Conservation (phyloP, 1,140 invertebrate genomes). For the Pseudomyrmex concolor region DNA sequence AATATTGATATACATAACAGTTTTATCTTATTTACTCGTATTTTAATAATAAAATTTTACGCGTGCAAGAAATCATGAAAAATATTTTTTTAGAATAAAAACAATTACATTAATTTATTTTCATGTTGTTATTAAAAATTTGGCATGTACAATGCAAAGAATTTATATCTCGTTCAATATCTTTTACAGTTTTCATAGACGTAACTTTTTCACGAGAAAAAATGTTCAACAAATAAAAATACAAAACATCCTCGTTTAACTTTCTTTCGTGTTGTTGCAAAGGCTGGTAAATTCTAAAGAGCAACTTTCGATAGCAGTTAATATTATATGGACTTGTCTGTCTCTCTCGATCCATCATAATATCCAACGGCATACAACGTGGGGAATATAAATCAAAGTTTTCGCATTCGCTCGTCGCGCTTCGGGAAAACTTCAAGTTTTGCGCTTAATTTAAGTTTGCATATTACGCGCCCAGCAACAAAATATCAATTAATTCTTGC, state of each 20-base stretch:
- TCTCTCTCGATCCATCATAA: conserved; percentile 51
- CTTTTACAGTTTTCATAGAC: background rate
- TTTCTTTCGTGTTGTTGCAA: conserved; percentile 17
- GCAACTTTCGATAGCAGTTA: conserved; percentile 44
- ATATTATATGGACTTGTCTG: conserved; percentile 49
- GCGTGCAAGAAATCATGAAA: no score
- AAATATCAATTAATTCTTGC: conserved; percentile 60
- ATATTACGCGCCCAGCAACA: conserved; percentile 58
- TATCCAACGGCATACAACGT: conserved; percentile 6
- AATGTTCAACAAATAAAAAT: conserved; percentile 2
- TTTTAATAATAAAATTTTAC: background rate
- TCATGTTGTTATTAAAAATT: background rate
- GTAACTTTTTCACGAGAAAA: background rate
- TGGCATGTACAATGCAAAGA: background rate
- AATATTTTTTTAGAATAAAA: background rate
- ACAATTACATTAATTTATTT: background rate
- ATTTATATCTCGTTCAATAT: background rate
- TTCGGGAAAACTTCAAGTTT: conserved; percentile 52
- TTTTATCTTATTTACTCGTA: conserved; percentile 2
- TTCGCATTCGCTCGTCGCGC: conserved; percentile 45
- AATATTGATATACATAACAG: background rate
- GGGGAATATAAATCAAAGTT: conserved; percentile 57
- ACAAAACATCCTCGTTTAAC: conserved; percentile 21
- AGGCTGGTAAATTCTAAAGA: conserved; percentile 3
- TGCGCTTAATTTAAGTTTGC: conserved; percentile 61